These are phyloP conservation scores for Trichogramma dendrolimi DNA, from an alignment of 2,888 invertebrate genomes.

Conservation along the genomic window DNA sequence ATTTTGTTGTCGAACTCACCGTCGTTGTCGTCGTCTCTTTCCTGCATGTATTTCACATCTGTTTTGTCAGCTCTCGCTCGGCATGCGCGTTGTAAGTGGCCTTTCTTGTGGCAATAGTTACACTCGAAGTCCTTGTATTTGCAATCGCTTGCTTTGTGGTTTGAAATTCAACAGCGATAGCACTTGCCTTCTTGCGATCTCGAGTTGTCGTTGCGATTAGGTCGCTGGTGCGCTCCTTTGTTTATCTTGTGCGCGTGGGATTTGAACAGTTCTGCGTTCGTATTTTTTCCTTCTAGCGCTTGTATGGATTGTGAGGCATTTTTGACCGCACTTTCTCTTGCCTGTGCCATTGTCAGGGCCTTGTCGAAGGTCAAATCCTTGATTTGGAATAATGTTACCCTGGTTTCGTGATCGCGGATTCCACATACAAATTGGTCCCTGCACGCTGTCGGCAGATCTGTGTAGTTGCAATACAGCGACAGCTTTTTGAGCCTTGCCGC, in stretches of 20 bases:
- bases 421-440: slow-evolving; percentile 13
- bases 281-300: not conserved
- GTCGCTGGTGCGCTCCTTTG: not conserved
- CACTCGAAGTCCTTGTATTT: slow-evolving; percentile 15
- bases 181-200: slow-evolving; percentile 5
- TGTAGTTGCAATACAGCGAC: slow-evolving; percentile 3
- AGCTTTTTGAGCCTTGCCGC: slow-evolving; percentile 33
- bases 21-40: too few species aligned
- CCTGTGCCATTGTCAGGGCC: slow-evolving; percentile 13
- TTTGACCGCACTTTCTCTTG: slow-evolving; percentile 19
- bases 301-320: slow-evolving; percentile 9
- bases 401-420: slow-evolving; percentile 17
- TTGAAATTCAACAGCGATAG: slow-evolving; percentile 20
- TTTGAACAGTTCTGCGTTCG: not conserved
- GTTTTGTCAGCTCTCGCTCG: not conserved
- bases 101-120: slow-evolving; percentile 24
- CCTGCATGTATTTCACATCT: too few species aligned
- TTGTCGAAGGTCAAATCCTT: slow-evolving; percentile 17
- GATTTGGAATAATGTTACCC: slow-evolving; percentile 12
- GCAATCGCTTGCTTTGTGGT: slow-evolving; percentile 21
- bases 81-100: slow-evolving; percentile 24
- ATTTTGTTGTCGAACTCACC: too few species aligned
- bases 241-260: too few species aligned
- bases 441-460: not conserved
- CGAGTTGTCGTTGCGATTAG: not conserved